Evolutionary conservation across 2,797 vertebrate genomes (phyloP), one percentile per base, ranked within the genome.

Genomic region (Psittacula echo): DNA sequence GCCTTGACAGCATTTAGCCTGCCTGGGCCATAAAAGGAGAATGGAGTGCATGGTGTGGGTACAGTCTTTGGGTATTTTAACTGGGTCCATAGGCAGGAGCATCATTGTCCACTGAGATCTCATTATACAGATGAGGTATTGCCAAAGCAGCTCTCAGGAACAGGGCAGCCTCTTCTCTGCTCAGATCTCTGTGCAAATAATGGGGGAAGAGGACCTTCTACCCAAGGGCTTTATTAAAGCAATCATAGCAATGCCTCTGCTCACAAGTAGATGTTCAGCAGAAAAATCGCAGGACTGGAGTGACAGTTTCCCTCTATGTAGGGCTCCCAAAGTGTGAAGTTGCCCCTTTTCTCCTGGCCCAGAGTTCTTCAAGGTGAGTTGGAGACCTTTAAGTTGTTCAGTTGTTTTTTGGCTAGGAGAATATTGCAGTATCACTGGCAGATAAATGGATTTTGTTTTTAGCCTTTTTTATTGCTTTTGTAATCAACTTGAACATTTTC

Each of bases 281-380:
- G 47, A n/a, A 77, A 66, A 80, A 68, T 65, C 48, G 42, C 19
- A 45, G 56, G 45, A 58, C 44, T 76, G 32, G 27, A 47, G 42
- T 84, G n/a, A 53, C 20, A 48, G 51, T 65, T 87, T 23, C 44
- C 32, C 7, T 77, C 42, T 90, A 45, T 1, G 0, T 50, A 82
- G 66, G 45, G 60, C 32, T 82, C 51, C 45, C 42, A 42, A 9
- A 75, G 34, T 81, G 42, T 76, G 50, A 79, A 79, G 53, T 37
- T 92, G 19, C 39, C 56, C 45, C 17, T 92, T 45, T 91, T 84
- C 37, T 84, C 58, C 85, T 81, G 78, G 64, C 62, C 30, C 48
- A 86, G 60, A 47, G 30, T n/a, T 81, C 47, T 84, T 86, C 56
- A 87, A 90, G 67, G 78, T 91, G 70, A 80, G 70, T 75, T 91